Base-by-base conservation (phyloP, 1,140 invertebrate genomes). In the Heliconius nattereri region DNA sequence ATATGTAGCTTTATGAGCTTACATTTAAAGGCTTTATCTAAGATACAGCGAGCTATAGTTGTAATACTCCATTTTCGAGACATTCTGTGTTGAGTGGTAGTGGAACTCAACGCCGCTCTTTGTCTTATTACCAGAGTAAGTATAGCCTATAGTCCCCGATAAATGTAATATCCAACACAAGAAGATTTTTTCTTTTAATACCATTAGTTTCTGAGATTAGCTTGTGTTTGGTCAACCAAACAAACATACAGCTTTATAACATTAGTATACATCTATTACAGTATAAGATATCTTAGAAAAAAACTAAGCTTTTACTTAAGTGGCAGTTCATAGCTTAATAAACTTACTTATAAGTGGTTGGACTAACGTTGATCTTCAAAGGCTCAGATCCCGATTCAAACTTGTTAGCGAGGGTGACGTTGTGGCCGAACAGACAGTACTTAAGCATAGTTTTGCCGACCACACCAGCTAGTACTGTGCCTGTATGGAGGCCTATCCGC, bases 371-470 rank as follows among this genome's bases (percentile, higher is more conserved):
- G 86, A 98, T 97, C 91, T 96, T 96, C 75, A 98, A 95, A 0
- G 98, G 97, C 92, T 98, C 98, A 77, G 98, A 99, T 49, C 97
- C 96, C 0, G 98, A 99, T 93, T 99, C 98, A 88, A 99, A 98
- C 95, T 98, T 98, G 93, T 99, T 99, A 32, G 98, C 98, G 71
- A 99, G 95, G 2, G 98, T 99, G 16, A 98, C 98, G 88, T 99
- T 98, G 92, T 98, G 97, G 1, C 98, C 98, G 85, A 98, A 98
- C 26, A 98, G 96, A 87, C 98, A 98, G 86, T 98, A 99, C 84
- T 98, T 96, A 13, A 98, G 97, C 97, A 98, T 98, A 83, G 97
- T 98, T 78, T 98, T 97, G 1, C 98, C 98, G n/a, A 98, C 98
- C 1, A 98, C 97, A 1, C 98, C 98, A 23, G 98, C 98, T 32